Percentiles rank a stretch among this genome's conserved stretches.
Conservation (phyloP, 2,888 invertebrate genomes). For the Thera obeliscata region DNA sequence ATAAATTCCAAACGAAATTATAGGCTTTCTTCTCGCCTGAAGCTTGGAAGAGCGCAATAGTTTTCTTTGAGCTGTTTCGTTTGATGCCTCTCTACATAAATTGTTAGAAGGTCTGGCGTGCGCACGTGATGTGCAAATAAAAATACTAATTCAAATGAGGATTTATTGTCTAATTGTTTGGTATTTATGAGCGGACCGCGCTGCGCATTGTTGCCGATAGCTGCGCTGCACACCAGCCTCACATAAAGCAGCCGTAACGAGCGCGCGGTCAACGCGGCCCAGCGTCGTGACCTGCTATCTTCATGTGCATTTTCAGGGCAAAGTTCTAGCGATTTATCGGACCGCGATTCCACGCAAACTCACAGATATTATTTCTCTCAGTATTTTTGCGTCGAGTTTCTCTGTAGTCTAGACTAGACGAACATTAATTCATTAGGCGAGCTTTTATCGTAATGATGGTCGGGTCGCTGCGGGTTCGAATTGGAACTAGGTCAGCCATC, state of each 20-base stretch:
- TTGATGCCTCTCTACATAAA: slow-evolving; percentile 76
- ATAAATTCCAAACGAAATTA: slow-evolving; percentile 74
- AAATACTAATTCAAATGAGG: slow-evolving; percentile 74
- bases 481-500: slow-evolving; percentile 56
- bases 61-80: slow-evolving; percentile 73
- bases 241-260: slow-evolving; percentile 68
- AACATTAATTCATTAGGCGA: slow-evolving; percentile 55
- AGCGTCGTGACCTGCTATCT: slow-evolving; percentile 62
- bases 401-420: slow-evolving; percentile 37
- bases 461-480: slow-evolving; percentile 42
- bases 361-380: slow-evolving; percentile 25
- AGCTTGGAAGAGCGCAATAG: slow-evolving; percentile 66
- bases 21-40: slow-evolving; percentile 59
- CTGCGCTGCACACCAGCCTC: slow-evolving; percentile 46
- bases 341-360: slow-evolving; percentile 29
- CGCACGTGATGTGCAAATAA: slow-evolving; percentile 79
- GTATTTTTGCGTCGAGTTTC: slow-evolving; percentile 34
- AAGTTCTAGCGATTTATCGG: slow-evolving; percentile 32
- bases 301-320: slow-evolving; percentile 36
- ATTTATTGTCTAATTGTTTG: slow-evolving; percentile 79
- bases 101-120: slow-evolving; percentile 61
- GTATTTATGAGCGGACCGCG: slow-evolving; percentile 67
- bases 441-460: slow-evolving; percentile 63
- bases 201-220: slow-evolving; percentile 68
- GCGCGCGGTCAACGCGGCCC: slow-evolving; percentile 51